These are phyloP conservation scores for Limanda limanda DNA, from an alignment of 2,113 vertebrate species.

Conservation along the genomic window DNA sequence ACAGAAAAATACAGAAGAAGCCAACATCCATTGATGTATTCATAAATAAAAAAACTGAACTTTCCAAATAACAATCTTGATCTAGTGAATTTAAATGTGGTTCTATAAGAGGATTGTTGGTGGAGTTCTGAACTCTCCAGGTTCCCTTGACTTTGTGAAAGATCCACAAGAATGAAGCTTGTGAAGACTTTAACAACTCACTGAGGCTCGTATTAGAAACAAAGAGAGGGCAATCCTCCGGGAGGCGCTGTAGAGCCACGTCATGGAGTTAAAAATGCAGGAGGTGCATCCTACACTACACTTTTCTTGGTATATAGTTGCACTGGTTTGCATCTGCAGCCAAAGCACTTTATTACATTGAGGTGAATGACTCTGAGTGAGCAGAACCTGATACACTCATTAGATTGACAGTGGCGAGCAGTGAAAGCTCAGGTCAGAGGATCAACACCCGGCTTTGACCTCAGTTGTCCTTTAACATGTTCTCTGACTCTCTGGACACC, in stretches of 20 bases:
- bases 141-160: too few relatives aligned
- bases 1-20: too few relatives aligned
- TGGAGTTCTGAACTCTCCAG: too few relatives aligned
- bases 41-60: too few relatives aligned
- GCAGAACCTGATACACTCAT: constrained; percentile 34
- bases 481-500: constrained; percentile 53
- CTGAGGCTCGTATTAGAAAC: background rate
- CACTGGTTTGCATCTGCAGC: background rate
- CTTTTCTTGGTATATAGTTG: background rate
- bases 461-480: constrained; percentile 57
- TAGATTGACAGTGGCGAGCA: constrained; percentile 20
- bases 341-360: background rate
- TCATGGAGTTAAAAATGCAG: background rate
- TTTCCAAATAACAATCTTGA: too few relatives aligned
- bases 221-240: background rate
- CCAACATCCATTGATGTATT: too few relatives aligned
- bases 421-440: constrained; percentile 22
- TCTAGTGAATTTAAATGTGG: too few relatives aligned
- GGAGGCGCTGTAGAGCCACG: background rate
- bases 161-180: too few relatives aligned
- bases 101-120: too few relatives aligned
- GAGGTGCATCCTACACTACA: background rate
- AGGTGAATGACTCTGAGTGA: background rate
- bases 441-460: constrained; percentile 45
- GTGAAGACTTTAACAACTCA: too few relatives aligned